Percentiles rank a stretch among this genome's conserved stretches.
Conservation (phyloP, 2,113 vertebrate species). For the Aspidoscelis tigris region DNA sequence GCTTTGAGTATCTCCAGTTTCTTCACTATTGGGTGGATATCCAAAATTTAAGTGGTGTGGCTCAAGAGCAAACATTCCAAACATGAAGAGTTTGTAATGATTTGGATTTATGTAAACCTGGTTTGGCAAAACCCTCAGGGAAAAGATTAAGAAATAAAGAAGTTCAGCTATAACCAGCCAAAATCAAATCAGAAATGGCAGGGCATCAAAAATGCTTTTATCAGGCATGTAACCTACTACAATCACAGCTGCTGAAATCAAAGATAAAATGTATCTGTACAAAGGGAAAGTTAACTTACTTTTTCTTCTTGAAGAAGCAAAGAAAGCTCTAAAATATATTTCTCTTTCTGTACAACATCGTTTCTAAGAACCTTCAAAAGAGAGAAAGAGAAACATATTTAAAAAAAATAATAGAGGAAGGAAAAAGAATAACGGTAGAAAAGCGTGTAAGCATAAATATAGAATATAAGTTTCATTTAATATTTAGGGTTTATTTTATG, state of each 20-base stretch:
- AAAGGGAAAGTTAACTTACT: constrained; percentile 68
- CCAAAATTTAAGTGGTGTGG: too few species aligned
- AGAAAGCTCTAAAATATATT: constrained; percentile 77
- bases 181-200: too few species aligned
- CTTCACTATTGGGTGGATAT: too few species aligned
- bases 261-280: constrained; percentile 20
- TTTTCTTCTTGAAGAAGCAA: constrained; percentile 79
- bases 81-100: too few species aligned
- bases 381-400: constrained; percentile 9
- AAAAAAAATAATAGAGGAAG: background rate
- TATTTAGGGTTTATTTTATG: too few species aligned
- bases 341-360: constrained; percentile 76
- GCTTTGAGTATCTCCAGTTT: too few species aligned
- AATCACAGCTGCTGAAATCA: background rate
- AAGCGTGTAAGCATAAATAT: background rate
- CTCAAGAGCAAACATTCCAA: too few species aligned
- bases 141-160: too few species aligned
- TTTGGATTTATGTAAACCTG: too few species aligned
- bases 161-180: too few species aligned
- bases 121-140: too few species aligned
- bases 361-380: constrained; percentile 79
- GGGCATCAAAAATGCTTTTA: background rate
- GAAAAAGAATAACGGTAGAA: background rate
- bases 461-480: too few species aligned
- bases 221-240: background rate